Evolutionary conservation across 2,113 vertebrate species (phyloP).

Genomic region (Ceyx melanurus): DNA sequence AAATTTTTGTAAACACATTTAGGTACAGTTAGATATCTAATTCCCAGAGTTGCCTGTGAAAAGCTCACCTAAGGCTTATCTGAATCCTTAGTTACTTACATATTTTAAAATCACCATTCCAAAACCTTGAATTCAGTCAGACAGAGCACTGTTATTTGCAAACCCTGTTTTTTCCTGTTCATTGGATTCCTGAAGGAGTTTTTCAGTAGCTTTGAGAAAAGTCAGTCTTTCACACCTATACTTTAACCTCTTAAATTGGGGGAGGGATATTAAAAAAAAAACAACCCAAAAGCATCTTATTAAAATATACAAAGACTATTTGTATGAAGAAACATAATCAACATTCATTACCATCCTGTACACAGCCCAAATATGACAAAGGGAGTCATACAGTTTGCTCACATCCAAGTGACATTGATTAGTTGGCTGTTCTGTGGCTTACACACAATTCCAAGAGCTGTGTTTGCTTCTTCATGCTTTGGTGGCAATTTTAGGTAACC

Average conservation of each 20-base stretch:
- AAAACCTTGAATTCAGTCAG: neutral
- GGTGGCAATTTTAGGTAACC: neutral
- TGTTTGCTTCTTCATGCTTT: neutral
- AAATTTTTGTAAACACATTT: neutral
- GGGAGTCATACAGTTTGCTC: neutral
- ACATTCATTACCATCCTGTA: conserved; percentile 42
- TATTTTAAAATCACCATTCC: neutral
- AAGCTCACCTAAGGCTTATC: neutral
- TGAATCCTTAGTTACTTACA: neutral
- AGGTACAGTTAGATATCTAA: neutral
- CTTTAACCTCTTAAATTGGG: neutral
- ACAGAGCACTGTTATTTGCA: neutral
- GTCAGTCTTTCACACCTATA: neutral
- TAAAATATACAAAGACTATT: neutral
- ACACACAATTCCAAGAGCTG: neutral
- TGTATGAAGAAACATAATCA: conserved; percentile 39
- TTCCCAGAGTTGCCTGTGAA: neutral
- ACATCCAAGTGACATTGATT: neutral
- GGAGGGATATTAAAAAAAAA: neutral
- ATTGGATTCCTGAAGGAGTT: neutral
- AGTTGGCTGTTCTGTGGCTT: neutral
- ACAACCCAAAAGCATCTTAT: neutral
- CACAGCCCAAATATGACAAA: conserved; percentile 35
- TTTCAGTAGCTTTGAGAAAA: neutral
- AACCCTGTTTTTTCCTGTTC: neutral